A percentile compares a stretch with the other conserved stretches of the same genome.
phyloP scores from a whole-genome alignment of 2,797 vertebrate genomes.

The Apogon hyalosoma region DNA sequence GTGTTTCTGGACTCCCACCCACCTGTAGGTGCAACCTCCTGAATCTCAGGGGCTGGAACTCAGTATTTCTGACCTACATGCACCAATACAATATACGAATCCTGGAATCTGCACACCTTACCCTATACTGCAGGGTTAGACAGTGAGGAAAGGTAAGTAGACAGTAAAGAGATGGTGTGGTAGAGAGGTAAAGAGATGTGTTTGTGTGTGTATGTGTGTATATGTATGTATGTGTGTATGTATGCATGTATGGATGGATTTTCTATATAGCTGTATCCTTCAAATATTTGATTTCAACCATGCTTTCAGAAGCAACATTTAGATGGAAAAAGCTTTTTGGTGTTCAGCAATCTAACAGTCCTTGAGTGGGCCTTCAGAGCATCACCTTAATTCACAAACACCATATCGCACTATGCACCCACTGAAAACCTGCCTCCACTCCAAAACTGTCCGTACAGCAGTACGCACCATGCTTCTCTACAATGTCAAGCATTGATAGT shows the following conservation, averaged over 20 bases:
- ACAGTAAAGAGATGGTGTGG: no score
- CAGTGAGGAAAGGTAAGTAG: no score
- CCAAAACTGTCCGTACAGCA: slow-evolving; percentile 26
- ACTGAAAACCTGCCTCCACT: slow-evolving; percentile 38
- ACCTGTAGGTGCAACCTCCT: slow-evolving; percentile 22
- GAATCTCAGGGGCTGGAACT: slow-evolving; percentile 7
- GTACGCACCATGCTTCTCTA: slow-evolving; percentile 12
- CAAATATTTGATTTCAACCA: neutral
- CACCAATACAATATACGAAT: neutral
- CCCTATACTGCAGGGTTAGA: no score
- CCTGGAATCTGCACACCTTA: slow-evolving; percentile 5
- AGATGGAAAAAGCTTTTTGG: slow-evolving; percentile 18
- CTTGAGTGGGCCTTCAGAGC: slow-evolving; percentile 39
- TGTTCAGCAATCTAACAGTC: no score
- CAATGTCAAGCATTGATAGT: slow-evolving; percentile 30
- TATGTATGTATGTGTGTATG: no score
- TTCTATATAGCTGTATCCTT: no score
- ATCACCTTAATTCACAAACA: slow-evolving; percentile 43
- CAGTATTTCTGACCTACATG: slow-evolving; percentile 9
- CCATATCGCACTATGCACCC: slow-evolving; percentile 37
- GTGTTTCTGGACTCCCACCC: slow-evolving; percentile 24
- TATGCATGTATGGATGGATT: no score
- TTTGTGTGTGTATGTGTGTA: no score
- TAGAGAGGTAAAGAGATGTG: no score
- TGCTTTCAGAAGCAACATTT: slow-evolving; percentile 36